Base-by-base conservation (phyloP, 2,888 invertebrate species). In the Amorpha juglandis region DNA sequence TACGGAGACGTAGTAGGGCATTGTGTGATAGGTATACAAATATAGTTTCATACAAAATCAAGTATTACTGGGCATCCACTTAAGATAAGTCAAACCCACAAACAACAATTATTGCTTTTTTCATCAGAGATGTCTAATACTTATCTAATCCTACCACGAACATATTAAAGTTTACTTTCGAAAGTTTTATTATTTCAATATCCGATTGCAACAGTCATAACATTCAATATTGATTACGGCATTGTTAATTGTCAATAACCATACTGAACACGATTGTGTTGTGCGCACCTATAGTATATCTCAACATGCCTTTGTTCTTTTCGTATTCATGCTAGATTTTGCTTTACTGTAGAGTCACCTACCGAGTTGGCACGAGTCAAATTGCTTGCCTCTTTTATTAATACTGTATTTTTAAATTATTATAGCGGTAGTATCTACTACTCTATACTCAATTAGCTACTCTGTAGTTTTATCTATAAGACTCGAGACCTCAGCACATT, bases 301-400 rank as follows among this genome's bases (percentile, higher is more conserved):
- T 33, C 47, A 58, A 21, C 58, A 9, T 63, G 19, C 63, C 51
- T 58, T 64, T 65, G 64, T 65, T 65, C 55, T 58, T 64, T 65
- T 65, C 35, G 19, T 65, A 55, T 65, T 58, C 64, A 48, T 65
- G 35, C 58, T 58, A 47, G 55, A 65, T 47, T 48, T 65, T 65
- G 55, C 58, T 58, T 58, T 65, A 58, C 55, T 48, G 51, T 45
- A 42, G 76, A 82, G 84, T 82, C 83, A 83, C 84, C 89, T 91
- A 90, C 89, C 90, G 83, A 80, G 84, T 82, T 83, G 89, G 91
- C 91, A 91, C 92, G 92, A 92, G 92, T 87, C 89, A 90, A 85
- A 81, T 85, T 79, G 70, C 70, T 72, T 67, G 74, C 75, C n/a
- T 64, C 53, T 63, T 64, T 48, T 53, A 66, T 58, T 63, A 48